These are phyloP conservation scores for Sinhomidia bicolor DNA, from an alignment of 2,888 invertebrate species.

Conservation along the genomic window DNA sequence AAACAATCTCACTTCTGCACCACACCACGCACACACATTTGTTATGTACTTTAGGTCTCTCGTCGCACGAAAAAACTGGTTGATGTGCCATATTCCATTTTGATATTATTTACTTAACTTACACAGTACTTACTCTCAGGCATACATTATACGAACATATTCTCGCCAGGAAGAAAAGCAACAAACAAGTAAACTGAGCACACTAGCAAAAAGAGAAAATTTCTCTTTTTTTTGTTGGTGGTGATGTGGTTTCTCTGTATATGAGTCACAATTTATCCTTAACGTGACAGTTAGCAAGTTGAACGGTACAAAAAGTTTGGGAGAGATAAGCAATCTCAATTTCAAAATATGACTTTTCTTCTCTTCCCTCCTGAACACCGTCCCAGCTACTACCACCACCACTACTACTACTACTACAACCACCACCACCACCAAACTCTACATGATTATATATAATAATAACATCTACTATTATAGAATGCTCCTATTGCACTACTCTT, in stretches of 20 bases:
- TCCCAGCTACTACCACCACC: not conserved
- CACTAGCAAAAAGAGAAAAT: not conserved
- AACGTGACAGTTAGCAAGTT: slow-evolving; percentile 80
- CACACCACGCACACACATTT: slow-evolving; percentile 34
- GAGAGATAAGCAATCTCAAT: slow-evolving; percentile 80
- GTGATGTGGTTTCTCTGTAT: slow-evolving; percentile 69
- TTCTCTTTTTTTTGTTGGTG: slow-evolving; percentile 51
- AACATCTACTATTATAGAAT: slow-evolving; percentile 4
- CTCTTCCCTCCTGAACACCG: slow-evolving; percentile 38
- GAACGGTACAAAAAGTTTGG: slow-evolving; percentile 80
- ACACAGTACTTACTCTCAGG: slow-evolving; percentile 39
- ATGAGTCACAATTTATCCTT: slow-evolving; percentile 79
- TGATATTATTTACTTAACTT: slow-evolving; percentile 71
- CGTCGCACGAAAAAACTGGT: slow-evolving; percentile 55
- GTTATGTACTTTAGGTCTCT: slow-evolving; percentile 40
- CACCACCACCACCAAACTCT: not conserved
- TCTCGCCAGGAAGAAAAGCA: slow-evolving; percentile 35
- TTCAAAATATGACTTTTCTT: slow-evolving; percentile 80
- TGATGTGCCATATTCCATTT: slow-evolving; percentile 69
- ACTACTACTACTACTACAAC: not conserved
- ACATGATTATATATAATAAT: no score
- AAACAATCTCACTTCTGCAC: slow-evolving; percentile 37
- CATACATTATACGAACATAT: slow-evolving; percentile 57
- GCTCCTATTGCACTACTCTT: not conserved
- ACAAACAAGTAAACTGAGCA: slow-evolving; percentile 33